Conservation (phyloP, 1,140 invertebrate species). For the Heliconius melpomene region DNA sequence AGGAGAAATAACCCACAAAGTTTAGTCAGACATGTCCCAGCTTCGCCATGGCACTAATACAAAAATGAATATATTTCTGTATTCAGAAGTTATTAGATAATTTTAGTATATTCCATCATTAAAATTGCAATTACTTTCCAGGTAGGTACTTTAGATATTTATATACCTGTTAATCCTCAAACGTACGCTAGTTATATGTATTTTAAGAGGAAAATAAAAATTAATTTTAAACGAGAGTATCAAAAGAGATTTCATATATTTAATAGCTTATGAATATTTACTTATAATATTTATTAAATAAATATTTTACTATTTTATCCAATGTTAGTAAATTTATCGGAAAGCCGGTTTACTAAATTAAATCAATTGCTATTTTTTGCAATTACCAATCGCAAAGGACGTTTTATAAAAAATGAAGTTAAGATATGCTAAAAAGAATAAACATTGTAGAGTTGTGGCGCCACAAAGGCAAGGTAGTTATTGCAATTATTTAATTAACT, state of each 20-base stretch:
- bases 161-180: neutral
- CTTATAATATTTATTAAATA: neutral
- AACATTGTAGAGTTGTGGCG: slow-evolving; percentile 2
- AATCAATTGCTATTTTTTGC: neutral
- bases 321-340: neutral
- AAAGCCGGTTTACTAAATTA: neutral
- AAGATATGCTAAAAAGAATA: neutral
- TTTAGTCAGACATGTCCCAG: too few relatives aligned
- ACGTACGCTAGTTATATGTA: too few relatives aligned
- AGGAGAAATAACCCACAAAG: too few relatives aligned
- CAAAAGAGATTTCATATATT: neutral
- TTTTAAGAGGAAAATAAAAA: neutral
- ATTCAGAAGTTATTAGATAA: too few relatives aligned
- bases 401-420: neutral
- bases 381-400: neutral
- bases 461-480: neutral
- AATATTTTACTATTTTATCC: neutral
- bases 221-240: neutral
- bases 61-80: too few relatives aligned
- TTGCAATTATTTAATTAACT: neutral
- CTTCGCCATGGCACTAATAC: too few relatives aligned
- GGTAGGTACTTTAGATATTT: too few relatives aligned
- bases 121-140: too few relatives aligned
- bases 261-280: neutral
- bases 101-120: too few relatives aligned